Evolutionary conservation across 1,140 invertebrate genomes (phyloP), one percentile per base, ranked within the genome.

Genomic region (Anadara kagoshimensis): DNA sequence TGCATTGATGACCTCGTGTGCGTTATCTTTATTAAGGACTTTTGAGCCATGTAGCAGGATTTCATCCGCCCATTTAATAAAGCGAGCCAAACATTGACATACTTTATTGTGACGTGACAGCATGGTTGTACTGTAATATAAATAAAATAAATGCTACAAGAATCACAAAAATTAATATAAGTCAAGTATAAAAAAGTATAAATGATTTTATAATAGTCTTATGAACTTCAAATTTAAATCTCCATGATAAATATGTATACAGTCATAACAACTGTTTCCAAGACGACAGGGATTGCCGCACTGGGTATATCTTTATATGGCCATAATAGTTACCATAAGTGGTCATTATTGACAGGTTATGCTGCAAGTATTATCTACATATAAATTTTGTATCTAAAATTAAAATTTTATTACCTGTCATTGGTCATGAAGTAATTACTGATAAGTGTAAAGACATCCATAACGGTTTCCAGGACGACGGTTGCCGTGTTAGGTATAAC

Each of bases 401-500:
- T n/a, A n/a, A n/a, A n/a, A n/a, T n/a, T n/a, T n/a, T n/a, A n/a
- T n/a, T 80, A 93, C 93, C 93, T 94, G 83, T 94, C 93, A 76
- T 94, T 93, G 79, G 93, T 93, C 57, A 93, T 89, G 54, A 93
- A 91, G 78, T 92, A 93, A 51, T 92, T 93, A 83, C 91, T 93
- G 74, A 92, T 91, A 64, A 92, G 88, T 26, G 94, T 93, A 88
- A 96, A 95, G 88, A 98, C 95, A 76, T 94, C 94, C 83, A 95
- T 94, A 74, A 97, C 94, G 20, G 94, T 95, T 87, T 98, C 96
- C 71, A 98, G 92, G 70, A 97, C 94, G 80, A 97, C 94, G 18
- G 95, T 97, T 64, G 95, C 95, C 87, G 96, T 96, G 49, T 95
- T 96, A 0, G 96, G 95, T 71, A 98, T 90, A 92, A 97, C 95